phyloP scores from a whole-genome alignment of 2,113 vertebrate genomes.

The Lates calcarifer region DNA sequence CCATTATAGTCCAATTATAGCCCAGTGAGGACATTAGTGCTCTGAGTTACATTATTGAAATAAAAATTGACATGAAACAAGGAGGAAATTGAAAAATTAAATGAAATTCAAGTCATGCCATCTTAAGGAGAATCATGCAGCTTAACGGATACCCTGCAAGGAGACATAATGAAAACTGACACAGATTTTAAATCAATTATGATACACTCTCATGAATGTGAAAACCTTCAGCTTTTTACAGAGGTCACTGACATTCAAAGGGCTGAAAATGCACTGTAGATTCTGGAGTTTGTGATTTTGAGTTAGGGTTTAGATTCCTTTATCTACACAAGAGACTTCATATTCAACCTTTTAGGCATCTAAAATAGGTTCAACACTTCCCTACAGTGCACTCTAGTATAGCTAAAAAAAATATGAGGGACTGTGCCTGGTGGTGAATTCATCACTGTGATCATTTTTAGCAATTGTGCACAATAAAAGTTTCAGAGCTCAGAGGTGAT shows the following conservation, averaged over 20 bases:
- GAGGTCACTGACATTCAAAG: not conserved
- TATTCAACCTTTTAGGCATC: not conserved
- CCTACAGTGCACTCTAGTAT: not conserved
- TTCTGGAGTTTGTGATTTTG: not conserved
- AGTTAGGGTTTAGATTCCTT: not conserved
- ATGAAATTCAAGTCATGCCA: not conserved
- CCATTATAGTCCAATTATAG: not conserved
- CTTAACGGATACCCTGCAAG: too few species aligned
- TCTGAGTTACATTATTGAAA: not conserved
- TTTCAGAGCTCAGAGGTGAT: slow-evolving; percentile 10
- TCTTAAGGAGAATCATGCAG: not conserved
- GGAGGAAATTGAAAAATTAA: slow-evolving; percentile 8
- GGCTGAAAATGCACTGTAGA: not conserved
- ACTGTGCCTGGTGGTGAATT: not conserved
- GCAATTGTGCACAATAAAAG: not conserved
- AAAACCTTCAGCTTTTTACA: not conserved
- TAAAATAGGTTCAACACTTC: not conserved
- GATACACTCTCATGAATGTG: not conserved
- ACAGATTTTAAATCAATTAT: not conserved
- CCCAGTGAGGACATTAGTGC: not conserved
- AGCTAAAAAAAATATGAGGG: not conserved
- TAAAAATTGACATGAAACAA: not conserved
- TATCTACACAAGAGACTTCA: not conserved
- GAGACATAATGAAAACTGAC: not conserved
- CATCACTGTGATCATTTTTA: not conserved